Evolutionary conservation across 2,888 invertebrate species (phyloP), one percentile per base, ranked within the genome.

Genomic region (Protophormia terraenovae): DNA sequence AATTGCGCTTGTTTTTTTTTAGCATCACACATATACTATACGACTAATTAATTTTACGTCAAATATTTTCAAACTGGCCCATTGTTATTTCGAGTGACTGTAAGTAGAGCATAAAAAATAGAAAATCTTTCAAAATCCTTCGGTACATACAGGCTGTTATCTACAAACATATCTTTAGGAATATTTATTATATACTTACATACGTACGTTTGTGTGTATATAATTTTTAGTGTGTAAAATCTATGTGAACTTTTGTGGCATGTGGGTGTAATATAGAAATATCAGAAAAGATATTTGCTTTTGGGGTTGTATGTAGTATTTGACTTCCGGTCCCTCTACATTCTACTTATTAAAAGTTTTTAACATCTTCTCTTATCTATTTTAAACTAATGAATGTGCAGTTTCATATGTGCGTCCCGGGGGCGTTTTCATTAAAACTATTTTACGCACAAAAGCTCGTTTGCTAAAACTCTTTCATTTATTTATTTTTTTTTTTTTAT

Each of bases 341-440:
- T 64, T 64, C 62, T 64, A 71, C 55, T 75, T 75, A 75, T 75
- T 62, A 75, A 79, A 75, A 79, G 75, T 79, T 79, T 75, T 79
- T 79, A 75, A 55, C 79, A 75, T 83, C 22, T 72, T 83, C 79
- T 69, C 79, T 79, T 75, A 84, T 84, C 79, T 79, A 55, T 84
- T 79, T 75, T 35, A 64, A 79, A 79, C 78, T 75, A 79, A 79
- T 75, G 73, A 84, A 71, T 84, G 69, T 79, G 83, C 38, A 79
- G 62, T 22, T 84, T 58, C 62, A 38, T 75, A 55, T 84, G 60
- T 72, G 73, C 50, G 71, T 76, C 83, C 79, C 71, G 66, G 75
- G 86, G 79, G 79, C 86, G 76, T 83, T 80, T 86, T 86, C 86
- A 80, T 83, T 86, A 83, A 83, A 86, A 86, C 79, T 83, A 86